A percentile compares a stretch with the other conserved stretches of the same genome.
These are phyloP conservation scores for Caenorhabditis panamensis DNA, from an alignment of 2,888 invertebrate genomes.

Conservation along the genomic window DNA sequence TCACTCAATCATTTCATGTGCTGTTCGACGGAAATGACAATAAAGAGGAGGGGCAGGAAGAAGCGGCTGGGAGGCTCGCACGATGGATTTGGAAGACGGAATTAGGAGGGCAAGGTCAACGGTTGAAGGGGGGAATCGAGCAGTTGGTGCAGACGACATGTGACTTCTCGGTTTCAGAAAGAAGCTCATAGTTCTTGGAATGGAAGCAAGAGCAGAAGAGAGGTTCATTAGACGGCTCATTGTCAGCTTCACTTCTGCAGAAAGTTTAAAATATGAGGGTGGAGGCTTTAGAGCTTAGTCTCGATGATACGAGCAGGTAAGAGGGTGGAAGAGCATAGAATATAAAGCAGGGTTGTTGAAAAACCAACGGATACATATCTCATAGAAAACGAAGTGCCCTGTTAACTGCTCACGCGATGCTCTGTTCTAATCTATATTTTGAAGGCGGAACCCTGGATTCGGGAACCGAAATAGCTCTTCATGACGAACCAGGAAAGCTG, in stretches of 20 bases:
- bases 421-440: neutral
- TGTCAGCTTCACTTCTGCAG: constrained; percentile 1
- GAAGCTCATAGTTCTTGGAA: neutral
- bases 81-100: constrained; percentile 49
- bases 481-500: too few relatives aligned
- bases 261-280: neutral
- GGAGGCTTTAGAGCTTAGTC: neutral
- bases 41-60: constrained; percentile 7
- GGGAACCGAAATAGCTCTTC: too few relatives aligned
- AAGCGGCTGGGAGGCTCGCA: constrained; percentile 6
- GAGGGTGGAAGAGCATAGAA: too few relatives aligned
- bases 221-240: neutral
- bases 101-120: constrained; percentile 46
- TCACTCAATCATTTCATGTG: constrained; percentile 3
- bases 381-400: neutral
- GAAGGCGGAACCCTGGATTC: too few relatives aligned
- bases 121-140: constrained; percentile 4
- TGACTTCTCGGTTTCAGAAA: constrained; percentile 45
- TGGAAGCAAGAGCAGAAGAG: too few relatives aligned
- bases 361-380: neutral
- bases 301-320: neutral
- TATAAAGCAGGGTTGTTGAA: neutral
- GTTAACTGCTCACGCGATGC: neutral
- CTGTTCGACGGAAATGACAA: constrained; percentile 5
- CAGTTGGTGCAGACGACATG: constrained; percentile 45